Percentiles rank a stretch among this genome's conserved stretches.
These are phyloP conservation scores for Synanthedon myopaeformis DNA, from an alignment of 2,888 invertebrate genomes.

Conservation along the genomic window DNA sequence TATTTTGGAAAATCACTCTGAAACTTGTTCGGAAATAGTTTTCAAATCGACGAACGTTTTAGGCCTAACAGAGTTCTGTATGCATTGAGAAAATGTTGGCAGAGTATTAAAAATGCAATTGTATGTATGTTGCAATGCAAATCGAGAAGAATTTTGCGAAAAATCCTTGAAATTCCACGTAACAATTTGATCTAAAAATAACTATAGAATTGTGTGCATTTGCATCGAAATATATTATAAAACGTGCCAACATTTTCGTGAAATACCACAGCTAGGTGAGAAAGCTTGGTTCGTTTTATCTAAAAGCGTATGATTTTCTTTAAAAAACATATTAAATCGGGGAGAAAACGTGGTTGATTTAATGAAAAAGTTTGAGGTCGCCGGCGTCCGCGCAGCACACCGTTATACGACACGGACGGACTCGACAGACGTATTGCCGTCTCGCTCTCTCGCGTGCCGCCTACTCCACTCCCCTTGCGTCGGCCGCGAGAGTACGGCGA, in stretches of 20 bases:
- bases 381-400: conserved; percentile 35
- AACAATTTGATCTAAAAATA: conserved; percentile 23
- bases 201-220: background rate
- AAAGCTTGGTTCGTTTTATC: conserved; percentile 13
- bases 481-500: conserved; percentile 27
- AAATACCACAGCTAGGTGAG: conserved; percentile 12
- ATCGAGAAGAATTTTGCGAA: conserved; percentile 16
- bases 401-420: conserved; percentile 32
- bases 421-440: conserved; percentile 16
- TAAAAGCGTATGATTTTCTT: conserved; percentile 29
- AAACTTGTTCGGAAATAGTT: too few relatives aligned
- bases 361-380: conserved; percentile 28
- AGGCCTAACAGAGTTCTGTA: too few relatives aligned
- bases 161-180: background rate
- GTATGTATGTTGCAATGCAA: too few relatives aligned
- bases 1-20: too few relatives aligned
- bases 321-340: conserved; percentile 40
- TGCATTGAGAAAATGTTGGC: too few relatives aligned
- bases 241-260: background rate
- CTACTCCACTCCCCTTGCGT: conserved; percentile 47
- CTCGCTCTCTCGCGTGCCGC: conserved; percentile 42
- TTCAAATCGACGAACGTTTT: too few relatives aligned
- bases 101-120: too few relatives aligned
- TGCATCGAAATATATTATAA: background rate
- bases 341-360: conserved; percentile 35